Percentiles rank a stretch among this genome's conserved stretches.
Evolutionary conservation across 1,140 invertebrate species (phyloP).

Genomic region (Drosophila sechellia): DNA sequence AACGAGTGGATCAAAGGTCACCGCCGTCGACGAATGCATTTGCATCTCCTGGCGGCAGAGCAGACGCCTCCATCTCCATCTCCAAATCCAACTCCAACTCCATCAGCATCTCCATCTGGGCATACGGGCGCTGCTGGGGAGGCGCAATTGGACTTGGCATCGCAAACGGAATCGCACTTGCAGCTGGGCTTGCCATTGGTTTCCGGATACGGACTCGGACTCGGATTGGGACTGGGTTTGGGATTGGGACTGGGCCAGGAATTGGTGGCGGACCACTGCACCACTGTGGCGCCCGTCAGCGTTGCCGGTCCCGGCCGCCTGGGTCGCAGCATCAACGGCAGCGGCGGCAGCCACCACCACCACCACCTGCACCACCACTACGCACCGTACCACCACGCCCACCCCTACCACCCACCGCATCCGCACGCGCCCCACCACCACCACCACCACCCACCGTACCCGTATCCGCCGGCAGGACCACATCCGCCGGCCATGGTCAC

Average conservation of each 20-base stretch:
- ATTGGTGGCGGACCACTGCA: constrained; percentile 8
- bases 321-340: constrained; percentile 26
- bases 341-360: constrained; percentile 38
- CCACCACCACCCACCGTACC: background rate
- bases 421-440: constrained; percentile 19
- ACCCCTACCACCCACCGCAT: constrained; percentile 7
- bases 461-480: constrained; percentile 13
- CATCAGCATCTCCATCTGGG: constrained; percentile 38
- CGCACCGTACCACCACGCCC: constrained; percentile 23
- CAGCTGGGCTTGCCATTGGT: background rate
- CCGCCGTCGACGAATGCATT: constrained; percentile 65
- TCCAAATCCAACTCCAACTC: constrained; percentile 1
- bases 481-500: constrained; percentile 63
- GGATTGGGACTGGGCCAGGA: background rate
- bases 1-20: constrained; percentile 9
- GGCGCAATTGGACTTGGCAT: background rate
- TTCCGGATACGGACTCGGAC: background rate
- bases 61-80: constrained; percentile 43
- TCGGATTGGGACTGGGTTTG: background rate
- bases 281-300: constrained; percentile 57
- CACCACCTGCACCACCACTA: constrained; percentile 46
- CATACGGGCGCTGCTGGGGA: constrained; percentile 22
- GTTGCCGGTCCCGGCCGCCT: constrained; percentile 49
- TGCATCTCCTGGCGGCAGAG: constrained; percentile 59
- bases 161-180: background rate